phyloP scores from a whole-genome alignment of 1,140 invertebrate species.

The Atta colombica region DNA sequence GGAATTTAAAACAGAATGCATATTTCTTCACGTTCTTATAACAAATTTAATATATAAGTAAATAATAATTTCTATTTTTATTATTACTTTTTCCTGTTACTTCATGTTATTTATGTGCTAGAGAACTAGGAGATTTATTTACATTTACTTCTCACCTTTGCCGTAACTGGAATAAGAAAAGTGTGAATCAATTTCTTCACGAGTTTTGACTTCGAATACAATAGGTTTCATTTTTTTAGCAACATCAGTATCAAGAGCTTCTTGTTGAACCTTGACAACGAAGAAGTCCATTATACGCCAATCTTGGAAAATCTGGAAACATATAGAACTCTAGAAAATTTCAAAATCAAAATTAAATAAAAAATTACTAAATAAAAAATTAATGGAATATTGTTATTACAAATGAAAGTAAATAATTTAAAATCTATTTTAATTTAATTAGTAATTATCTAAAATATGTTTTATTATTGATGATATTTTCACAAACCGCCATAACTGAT shows the following conservation, averaged over 20 bases:
- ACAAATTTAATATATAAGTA: background rate
- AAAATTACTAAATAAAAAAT: constrained; percentile 18
- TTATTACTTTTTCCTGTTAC: background rate
- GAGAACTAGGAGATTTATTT: background rate
- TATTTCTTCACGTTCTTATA: background rate
- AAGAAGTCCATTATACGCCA: constrained; percentile 49
- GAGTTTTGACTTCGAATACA: constrained; percentile 91
- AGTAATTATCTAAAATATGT: background rate
- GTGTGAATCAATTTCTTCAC: constrained; percentile 93
- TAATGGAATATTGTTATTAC: background rate
- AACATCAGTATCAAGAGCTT: constrained; percentile 91
- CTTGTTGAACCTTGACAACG: constrained; percentile 90
- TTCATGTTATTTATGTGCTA: background rate
- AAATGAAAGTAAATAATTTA: background rate
- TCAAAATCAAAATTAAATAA: background rate
- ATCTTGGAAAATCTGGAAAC: constrained; percentile 32
- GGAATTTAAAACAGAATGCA: background rate
- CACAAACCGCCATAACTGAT: background rate
- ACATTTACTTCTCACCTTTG: constrained; percentile 87
- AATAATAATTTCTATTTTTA: background rate
- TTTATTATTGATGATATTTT: background rate
- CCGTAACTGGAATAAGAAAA: constrained; percentile 95
- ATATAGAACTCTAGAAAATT: background rate
- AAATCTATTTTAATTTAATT: background rate
- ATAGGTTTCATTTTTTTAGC: constrained; percentile 93